Evolutionary conservation across 2,113 vertebrate genomes (phyloP).

Genomic region (Phalacrocorax carbo): DNA sequence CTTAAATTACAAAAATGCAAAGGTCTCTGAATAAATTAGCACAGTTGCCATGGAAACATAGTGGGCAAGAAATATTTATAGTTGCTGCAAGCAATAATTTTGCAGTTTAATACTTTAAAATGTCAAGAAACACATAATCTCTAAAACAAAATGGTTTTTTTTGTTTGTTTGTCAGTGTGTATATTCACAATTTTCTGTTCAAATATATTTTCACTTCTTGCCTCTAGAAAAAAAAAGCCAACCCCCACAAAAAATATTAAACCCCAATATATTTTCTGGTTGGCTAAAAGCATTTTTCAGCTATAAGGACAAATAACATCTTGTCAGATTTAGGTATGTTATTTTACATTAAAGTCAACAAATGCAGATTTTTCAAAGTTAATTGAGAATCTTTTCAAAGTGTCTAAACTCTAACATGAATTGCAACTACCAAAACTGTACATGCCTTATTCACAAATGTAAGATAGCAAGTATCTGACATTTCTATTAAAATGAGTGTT

Average conservation of each 20-base stretch:
- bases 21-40: conserved; percentile 70
- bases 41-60: conserved; percentile 65
- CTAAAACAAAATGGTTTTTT: not conserved
- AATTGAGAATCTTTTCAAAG: not conserved
- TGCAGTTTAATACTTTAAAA: conserved; percentile 63
- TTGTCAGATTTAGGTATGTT: not conserved
- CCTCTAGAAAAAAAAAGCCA: not conserved
- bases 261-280: not conserved
- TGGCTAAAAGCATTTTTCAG: not conserved
- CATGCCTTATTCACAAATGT: not conserved
- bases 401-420: not conserved
- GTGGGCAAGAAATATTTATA: conserved; percentile 72
- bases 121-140: conserved; percentile 58
- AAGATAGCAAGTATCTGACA: not conserved
- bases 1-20: conserved; percentile 55
- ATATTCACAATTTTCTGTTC: not conserved
- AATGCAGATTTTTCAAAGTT: not conserved
- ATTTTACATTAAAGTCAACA: not conserved
- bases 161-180: not conserved
- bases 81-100: conserved; percentile 64
- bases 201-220: not conserved
- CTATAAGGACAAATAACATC: not conserved
- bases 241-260: not conserved
- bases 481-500: not conserved
- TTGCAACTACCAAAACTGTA: not conserved